Evolutionary conservation across 2,113 vertebrate genomes (phyloP).

Genomic region (Meles meles): DNA sequence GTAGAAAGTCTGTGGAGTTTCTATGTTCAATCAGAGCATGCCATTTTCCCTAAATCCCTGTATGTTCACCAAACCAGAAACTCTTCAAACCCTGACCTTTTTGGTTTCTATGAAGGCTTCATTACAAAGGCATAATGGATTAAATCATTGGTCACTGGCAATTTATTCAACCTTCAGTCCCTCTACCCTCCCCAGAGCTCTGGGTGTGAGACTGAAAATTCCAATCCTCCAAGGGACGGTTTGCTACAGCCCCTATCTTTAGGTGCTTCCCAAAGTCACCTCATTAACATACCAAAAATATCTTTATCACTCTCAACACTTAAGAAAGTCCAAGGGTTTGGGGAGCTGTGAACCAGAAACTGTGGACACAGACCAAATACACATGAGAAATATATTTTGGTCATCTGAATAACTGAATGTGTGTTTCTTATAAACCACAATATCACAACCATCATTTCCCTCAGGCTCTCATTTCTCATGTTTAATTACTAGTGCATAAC

Average conservation of each 20-base stretch:
- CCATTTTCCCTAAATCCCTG: neutral
- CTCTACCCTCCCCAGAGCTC: neutral
- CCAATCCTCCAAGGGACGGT: neutral
- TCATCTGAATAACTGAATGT: neutral
- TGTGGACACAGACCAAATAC: neutral
- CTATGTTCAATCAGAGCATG: neutral
- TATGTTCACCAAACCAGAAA: neutral
- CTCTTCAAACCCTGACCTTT: neutral
- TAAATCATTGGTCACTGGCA: neutral
- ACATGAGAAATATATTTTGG: neutral
- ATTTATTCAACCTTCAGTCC: neutral
- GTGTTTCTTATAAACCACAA: neutral
- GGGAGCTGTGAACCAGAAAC: neutral
- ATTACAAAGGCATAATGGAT: neutral
- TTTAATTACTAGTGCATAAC: neutral
- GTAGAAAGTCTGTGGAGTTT: neutral
- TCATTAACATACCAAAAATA: neutral
- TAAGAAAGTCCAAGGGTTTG: neutral
- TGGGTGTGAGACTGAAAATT: neutral
- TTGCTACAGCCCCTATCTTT: neutral
- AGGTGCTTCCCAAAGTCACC: neutral
- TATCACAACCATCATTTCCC: neutral
- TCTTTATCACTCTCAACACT: neutral
- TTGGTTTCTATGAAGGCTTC: neutral
- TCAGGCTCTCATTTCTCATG: neutral